These are phyloP conservation scores for Ophion obscuratus DNA, from an alignment of 2,888 invertebrate genomes.

Conservation along the genomic window DNA sequence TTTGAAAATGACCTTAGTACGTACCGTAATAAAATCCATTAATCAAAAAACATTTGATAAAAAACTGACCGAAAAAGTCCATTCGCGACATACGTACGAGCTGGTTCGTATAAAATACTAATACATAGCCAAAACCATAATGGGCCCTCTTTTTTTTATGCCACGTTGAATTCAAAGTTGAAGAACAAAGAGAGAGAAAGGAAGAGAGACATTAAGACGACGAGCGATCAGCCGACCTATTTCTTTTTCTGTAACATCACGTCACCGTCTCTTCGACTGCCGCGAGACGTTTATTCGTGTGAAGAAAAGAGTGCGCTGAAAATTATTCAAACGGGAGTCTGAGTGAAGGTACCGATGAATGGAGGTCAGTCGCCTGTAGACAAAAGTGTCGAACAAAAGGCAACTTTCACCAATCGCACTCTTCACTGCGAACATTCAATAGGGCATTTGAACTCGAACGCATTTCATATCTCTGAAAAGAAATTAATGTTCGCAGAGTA, in stretches of 20 bases:
- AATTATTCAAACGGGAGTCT: not conserved
- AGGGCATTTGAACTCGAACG: conserved; percentile 1
- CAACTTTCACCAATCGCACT: conserved; percentile 46
- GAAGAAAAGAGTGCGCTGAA: not conserved
- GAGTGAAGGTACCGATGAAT: conserved; percentile 3
- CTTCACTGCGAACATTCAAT: conserved; percentile 18
- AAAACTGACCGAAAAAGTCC: no score
- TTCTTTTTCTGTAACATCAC: not conserved
- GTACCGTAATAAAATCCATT: no score
- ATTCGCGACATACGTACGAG: no score
- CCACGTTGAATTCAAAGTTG: no score
- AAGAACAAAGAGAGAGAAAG: no score
- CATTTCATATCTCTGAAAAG: not conserved
- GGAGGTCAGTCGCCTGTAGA: not conserved
- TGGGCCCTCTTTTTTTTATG: no score
- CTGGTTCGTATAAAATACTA: no score
- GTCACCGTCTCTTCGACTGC: not conserved
- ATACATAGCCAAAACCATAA: no score
- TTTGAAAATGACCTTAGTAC: no score
- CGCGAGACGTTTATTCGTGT: not conserved
- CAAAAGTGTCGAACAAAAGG: conserved; percentile 42
- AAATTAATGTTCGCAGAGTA: conserved; percentile 40
- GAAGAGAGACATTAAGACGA: not conserved
- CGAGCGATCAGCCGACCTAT: not conserved
- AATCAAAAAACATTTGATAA: no score